These are phyloP conservation scores for Sarcophaga subvicina DNA, from an alignment of 2,888 invertebrate genomes.

Conservation along the genomic window DNA sequence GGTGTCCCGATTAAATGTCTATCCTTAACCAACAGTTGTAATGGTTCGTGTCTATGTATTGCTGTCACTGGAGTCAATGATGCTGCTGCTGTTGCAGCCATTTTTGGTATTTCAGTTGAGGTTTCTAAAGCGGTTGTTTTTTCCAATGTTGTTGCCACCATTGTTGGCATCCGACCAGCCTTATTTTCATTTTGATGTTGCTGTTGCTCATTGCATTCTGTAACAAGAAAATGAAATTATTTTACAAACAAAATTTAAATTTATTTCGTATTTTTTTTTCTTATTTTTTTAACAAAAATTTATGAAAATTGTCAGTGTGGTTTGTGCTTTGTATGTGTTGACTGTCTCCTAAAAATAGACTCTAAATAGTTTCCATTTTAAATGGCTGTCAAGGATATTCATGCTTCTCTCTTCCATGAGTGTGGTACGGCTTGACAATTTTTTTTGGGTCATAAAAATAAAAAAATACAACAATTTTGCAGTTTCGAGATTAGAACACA, in stretches of 20 bases:
- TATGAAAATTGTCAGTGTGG: conserved; percentile 53
- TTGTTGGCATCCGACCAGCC: conserved; percentile 53
- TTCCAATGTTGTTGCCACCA: conserved; percentile 6
- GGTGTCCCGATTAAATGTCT: conserved; percentile 81
- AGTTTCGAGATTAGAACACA: conserved; percentile 43
- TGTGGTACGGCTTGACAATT: neutral
- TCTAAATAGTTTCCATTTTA: conserved; percentile 41
- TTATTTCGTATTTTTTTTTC: conserved; percentile 47
- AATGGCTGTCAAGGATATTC: conserved; percentile 53
- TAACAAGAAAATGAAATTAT: conserved; percentile 37
- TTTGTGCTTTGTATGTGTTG: conserved; percentile 18
- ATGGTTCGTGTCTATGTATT: conserved; percentile 75
- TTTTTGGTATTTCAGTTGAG: conserved; percentile 45
- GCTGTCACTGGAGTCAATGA: conserved; percentile 36
- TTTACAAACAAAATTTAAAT: conserved; percentile 53
- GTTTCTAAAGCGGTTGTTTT: conserved; percentile 27
- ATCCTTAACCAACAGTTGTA: conserved; percentile 79
- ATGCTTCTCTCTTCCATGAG: conserved; percentile 3
- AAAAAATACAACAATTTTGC: conserved; percentile 21
- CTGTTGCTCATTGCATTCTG: conserved; percentile 51
- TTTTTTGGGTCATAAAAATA: neutral
- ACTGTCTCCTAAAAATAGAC: conserved; percentile 5
- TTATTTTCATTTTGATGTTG: conserved; percentile 43
- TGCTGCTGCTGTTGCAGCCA: conserved; percentile 31
- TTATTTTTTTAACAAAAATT: conserved; percentile 47